phyloP scores from a whole-genome alignment of 2,888 invertebrate genomes.

The Hetaerina titia region DNA sequence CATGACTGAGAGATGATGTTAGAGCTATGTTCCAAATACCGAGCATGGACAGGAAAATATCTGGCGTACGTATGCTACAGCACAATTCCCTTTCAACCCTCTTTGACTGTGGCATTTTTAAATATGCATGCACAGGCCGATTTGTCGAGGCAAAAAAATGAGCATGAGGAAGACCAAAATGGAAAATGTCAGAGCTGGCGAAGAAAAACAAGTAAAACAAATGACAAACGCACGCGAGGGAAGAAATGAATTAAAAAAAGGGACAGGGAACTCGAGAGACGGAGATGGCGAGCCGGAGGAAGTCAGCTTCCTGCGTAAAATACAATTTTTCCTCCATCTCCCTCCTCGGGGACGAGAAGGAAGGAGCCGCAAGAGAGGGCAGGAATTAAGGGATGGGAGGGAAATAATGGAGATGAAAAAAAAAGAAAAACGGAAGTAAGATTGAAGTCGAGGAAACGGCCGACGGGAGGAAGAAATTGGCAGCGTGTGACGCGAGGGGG shows the following conservation, averaged over 20 bases:
- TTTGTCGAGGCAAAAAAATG: neutral
- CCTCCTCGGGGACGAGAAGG: neutral
- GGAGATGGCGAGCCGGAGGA: neutral
- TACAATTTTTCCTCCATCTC: neutral
- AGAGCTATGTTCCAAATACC: too few relatives aligned
- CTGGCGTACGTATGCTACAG: too few relatives aligned
- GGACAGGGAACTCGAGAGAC: neutral
- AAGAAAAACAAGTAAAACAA: neutral
- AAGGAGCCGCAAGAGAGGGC: neutral
- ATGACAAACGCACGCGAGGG: neutral
- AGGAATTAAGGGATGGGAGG: neutral
- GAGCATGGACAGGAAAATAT: too few relatives aligned
- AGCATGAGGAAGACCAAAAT: neutral
- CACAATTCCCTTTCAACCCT: too few relatives aligned
- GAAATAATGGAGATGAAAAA: slow-evolving; percentile 14
- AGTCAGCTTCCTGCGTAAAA: neutral
- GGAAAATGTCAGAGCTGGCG: neutral
- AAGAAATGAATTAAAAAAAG: neutral
- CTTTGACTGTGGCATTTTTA: too few relatives aligned
- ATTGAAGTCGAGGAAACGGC: neutral
- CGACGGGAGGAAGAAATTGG: neutral
- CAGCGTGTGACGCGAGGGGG: neutral
- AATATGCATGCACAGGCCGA: neutral
- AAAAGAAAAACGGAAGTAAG: neutral
- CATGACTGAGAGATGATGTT: too few relatives aligned